A percentile compares a stretch with the other conserved stretches of the same genome.
Conservation (phyloP, 2,888 invertebrate species). For the Trilocha varians region DNA sequence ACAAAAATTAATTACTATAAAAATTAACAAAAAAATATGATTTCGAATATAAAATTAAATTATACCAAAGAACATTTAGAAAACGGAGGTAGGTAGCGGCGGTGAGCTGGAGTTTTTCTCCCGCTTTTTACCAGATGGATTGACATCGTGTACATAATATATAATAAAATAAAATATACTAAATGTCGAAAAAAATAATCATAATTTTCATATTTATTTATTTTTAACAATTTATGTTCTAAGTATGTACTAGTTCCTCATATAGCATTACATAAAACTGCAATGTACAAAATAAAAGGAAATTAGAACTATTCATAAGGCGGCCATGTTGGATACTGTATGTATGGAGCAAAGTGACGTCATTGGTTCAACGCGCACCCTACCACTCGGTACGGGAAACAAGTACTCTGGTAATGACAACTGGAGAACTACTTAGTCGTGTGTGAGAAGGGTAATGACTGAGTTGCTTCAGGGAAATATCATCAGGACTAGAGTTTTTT, state of each 20-base stretch:
- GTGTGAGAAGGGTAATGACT: background rate
- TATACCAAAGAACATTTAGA: no score
- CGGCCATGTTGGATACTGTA: slow-evolving; percentile 31
- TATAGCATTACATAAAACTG: background rate
- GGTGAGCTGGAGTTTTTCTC: no score
- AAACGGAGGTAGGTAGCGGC: no score
- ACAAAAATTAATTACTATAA: no score
- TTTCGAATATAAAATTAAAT: no score
- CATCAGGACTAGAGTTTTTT: background rate
- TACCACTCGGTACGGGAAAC: slow-evolving; percentile 2
- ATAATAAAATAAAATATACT: no score
- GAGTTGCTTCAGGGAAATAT: background rate
- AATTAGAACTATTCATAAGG: background rate
- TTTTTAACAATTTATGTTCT: no score
- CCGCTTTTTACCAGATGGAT: no score
- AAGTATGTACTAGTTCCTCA: slow-evolving; percentile 13
- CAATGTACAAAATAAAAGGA: background rate
- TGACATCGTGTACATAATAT: no score
- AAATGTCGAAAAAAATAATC: no score
- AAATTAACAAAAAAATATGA: no score
- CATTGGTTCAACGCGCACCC: slow-evolving; percentile 65
- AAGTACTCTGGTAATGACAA: background rate
- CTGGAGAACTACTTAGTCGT: background rate
- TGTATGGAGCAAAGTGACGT: slow-evolving; percentile 42
- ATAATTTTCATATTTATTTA: no score